Evolutionary conservation across 92 coral and sea anemone genomes (phyloP).

Genomic region (Palythoa grandiflora): DNA sequence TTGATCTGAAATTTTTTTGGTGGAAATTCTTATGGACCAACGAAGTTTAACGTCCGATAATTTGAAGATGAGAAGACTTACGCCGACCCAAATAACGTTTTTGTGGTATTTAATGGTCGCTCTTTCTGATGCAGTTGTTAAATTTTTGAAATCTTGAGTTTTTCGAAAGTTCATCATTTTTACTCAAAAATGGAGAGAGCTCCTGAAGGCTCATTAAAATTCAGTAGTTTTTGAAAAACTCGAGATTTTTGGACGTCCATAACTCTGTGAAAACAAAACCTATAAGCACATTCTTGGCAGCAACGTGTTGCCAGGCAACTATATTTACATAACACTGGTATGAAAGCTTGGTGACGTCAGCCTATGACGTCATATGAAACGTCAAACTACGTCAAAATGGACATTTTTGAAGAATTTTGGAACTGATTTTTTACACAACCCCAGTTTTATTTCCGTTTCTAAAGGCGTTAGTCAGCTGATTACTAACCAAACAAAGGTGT

Average conservation of each 20-base stretch:
- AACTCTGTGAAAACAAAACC: not conserved
- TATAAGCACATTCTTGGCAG: not conserved
- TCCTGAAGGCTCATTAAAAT: not conserved
- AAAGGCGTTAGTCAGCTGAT: not conserved
- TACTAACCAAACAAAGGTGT: too few species aligned
- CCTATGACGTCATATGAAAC: not conserved
- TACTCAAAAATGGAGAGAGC: too few species aligned
- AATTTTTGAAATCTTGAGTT: not conserved
- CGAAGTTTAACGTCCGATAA: not conserved
- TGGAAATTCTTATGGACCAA: not conserved
- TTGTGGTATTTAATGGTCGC: not conserved
- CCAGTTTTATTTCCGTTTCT: too few species aligned
- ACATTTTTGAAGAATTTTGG: not conserved
- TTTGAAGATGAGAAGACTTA: not conserved
- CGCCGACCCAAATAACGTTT: not conserved
- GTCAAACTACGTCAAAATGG: constrained; percentile 9
- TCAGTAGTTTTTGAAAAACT: not conserved
- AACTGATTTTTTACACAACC: not conserved
- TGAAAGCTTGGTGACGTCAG: not conserved
- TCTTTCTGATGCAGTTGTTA: not conserved
- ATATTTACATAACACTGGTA: not conserved
- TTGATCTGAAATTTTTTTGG: not conserved
- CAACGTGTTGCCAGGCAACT: constrained; percentile 3
- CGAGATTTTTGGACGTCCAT: not conserved
- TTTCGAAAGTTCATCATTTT: not conserved